A percentile compares a stretch with the other conserved stretches of the same genome.
Evolutionary conservation across 1,140 invertebrate species (phyloP).

Genomic region (Ostrea denselamellosa): DNA sequence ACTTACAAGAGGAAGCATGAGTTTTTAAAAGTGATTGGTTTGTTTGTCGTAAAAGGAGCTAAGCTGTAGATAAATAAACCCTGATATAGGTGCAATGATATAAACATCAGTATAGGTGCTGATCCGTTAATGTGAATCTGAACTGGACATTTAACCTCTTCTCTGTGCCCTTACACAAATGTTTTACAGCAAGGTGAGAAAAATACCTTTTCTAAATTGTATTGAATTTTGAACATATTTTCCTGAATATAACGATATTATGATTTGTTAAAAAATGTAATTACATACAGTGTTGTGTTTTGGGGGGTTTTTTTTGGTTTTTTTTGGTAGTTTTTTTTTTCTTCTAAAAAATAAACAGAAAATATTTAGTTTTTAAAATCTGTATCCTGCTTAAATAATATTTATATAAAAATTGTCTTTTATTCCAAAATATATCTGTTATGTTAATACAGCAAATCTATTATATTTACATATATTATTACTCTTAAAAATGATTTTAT

Average conservation of each 20-base stretch:
- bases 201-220: not conserved
- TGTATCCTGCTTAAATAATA: no score
- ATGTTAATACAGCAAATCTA: not conserved
- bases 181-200: constrained; percentile 13
- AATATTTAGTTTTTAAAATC: no score
- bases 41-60: constrained; percentile 3
- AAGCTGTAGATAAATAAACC: constrained; percentile 36
- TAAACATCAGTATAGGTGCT: constrained; percentile 11
- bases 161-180: not conserved
- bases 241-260: not conserved
- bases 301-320: no score
- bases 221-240: not conserved
- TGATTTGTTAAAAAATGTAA: not conserved
- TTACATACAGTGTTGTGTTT: no score
- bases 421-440: not conserved
- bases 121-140: not conserved
- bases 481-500: not conserved
- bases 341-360: no score
- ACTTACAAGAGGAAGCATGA: constrained; percentile 25
- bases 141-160: not conserved
- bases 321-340: no score
- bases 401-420: no score
- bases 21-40: constrained; percentile 10
- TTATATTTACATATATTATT: not conserved
- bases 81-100: constrained; percentile 6